Conservation (phyloP, 2,113 vertebrate genomes). For the Pelobates fuscus region DNA sequence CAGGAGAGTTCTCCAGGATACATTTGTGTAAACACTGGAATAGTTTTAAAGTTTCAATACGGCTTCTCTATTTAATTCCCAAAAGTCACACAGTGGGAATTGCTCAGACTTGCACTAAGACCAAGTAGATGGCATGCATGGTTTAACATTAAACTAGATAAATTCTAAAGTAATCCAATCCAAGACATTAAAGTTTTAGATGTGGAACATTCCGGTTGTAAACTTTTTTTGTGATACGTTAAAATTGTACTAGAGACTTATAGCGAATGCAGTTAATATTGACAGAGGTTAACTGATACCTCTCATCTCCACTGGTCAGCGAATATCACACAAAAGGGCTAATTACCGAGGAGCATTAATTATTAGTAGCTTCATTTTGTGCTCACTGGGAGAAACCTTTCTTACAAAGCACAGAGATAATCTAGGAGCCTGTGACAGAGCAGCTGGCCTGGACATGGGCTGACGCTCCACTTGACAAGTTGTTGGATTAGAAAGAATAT, state of each 20-base stretch:
- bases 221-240: conserved; percentile 16
- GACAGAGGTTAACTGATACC: conserved; percentile 59
- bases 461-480: conserved; percentile 71
- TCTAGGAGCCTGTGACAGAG: conserved; percentile 64
- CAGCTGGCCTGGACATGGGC: conserved; percentile 73
- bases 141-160: not conserved
- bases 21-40: too few relatives aligned
- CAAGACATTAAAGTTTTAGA: not conserved
- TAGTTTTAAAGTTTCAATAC: too few relatives aligned
- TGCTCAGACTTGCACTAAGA: not conserved
- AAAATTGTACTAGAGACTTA: conserved; percentile 11
- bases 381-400: conserved; percentile 61
- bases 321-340: conserved; percentile 57
- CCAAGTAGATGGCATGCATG: not conserved
- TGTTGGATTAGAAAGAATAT: conserved; percentile 74
- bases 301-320: conserved; percentile 57
- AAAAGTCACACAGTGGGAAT: too few relatives aligned
- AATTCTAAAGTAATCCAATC: not conserved
- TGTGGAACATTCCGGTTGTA: not conserved
- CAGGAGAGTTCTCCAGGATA: too few relatives aligned
- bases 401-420: conserved; percentile 61
- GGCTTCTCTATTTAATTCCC: too few relatives aligned
- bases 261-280: conserved; percentile 39
- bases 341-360: conserved; percentile 64
- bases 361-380: conserved; percentile 60